A percentile compares a stretch with the other conserved stretches of the same genome.
phyloP scores from a whole-genome alignment of 2,113 vertebrate genomes.

The Plotosus lineatus region DNA sequence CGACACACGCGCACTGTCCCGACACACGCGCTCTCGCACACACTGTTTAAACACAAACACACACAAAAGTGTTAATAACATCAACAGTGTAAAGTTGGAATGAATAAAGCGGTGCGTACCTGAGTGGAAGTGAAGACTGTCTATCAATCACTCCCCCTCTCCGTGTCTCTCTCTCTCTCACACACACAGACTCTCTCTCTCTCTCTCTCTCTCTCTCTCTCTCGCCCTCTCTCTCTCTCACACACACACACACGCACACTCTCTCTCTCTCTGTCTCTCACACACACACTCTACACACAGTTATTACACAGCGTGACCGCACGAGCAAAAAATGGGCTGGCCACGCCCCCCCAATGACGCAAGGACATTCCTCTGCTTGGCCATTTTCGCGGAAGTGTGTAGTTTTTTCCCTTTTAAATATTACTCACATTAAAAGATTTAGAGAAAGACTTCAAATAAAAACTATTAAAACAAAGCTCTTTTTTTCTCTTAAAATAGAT shows the following conservation, averaged over 20 bases:
- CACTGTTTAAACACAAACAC: not conserved
- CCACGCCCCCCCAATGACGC: constrained; percentile 12
- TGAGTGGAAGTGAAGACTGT: not conserved
- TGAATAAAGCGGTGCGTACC: not conserved
- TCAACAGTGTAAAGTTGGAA: not conserved
- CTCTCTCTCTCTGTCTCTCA: not conserved
- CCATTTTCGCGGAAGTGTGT: not conserved
- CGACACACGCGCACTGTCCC: not conserved
- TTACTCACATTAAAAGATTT: too few relatives aligned
- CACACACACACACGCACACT: not conserved
- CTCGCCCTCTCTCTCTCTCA: not conserved
- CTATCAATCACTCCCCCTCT: not conserved
- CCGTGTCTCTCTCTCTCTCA: not conserved
- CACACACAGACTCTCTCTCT: not conserved
- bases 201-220: not conserved
- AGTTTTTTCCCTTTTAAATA: not conserved
- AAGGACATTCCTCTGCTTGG: not conserved
- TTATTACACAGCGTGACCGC: not conserved
- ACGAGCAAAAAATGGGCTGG: not conserved
- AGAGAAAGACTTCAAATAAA: too few relatives aligned
- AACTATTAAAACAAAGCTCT: too few relatives aligned
- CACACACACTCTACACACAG: not conserved
- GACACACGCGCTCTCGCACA: not conserved
- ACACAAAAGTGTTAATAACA: not conserved
- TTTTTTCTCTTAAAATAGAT: not conserved